phyloP scores from a whole-genome alignment of 2,113 vertebrate genomes.

The Myrmecobius fasciatus region DNA sequence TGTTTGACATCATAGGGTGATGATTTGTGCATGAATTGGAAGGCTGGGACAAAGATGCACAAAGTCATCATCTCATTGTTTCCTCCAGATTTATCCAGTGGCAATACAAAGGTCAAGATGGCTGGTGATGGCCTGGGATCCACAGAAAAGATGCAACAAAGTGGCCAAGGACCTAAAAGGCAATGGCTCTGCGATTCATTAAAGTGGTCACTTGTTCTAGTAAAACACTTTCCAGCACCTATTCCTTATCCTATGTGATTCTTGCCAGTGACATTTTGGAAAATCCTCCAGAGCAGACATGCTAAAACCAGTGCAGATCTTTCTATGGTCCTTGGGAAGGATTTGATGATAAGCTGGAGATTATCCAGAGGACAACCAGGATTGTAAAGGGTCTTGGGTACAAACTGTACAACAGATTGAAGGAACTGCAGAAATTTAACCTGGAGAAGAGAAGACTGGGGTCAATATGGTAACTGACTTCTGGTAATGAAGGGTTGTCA shows the following conservation, averaged over 20 bases:
- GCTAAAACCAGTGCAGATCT: background rate
- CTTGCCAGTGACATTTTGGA: background rate
- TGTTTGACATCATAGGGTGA: background rate
- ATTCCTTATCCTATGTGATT: background rate
- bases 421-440: background rate
- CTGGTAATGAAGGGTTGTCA: background rate
- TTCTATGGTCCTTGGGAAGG: background rate
- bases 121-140: background rate
- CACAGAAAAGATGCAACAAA: background rate
- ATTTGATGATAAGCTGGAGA: background rate
- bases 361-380: background rate
- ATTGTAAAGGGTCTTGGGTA: background rate
- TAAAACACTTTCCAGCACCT: background rate
- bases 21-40: background rate
- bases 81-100: background rate
- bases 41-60: background rate
- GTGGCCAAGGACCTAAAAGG: background rate
- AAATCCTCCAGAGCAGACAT: background rate
- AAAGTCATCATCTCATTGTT: background rate
- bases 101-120: background rate
- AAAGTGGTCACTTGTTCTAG: background rate
- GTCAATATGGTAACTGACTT: background rate
- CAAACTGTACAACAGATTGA: background rate
- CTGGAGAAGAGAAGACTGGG: background rate
- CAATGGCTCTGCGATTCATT: background rate